A percentile compares a stretch with the other conserved stretches of the same genome.
phyloP scores from a whole-genome alignment of 2,888 invertebrate genomes.

The Caenorhabditis sp. region DNA sequence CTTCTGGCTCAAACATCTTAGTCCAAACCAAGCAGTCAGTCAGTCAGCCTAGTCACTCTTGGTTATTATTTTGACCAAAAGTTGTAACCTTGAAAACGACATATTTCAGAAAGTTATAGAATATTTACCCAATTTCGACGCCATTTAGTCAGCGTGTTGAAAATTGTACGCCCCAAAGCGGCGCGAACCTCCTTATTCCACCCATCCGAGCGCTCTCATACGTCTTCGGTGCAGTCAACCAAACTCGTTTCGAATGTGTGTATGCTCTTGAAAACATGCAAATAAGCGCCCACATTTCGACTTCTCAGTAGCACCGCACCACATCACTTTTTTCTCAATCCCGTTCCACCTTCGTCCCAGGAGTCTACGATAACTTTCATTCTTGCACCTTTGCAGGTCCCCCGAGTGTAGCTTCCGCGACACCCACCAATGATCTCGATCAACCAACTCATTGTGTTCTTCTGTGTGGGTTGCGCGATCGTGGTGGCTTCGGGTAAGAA shows the following conservation, averaged over 20 bases:
- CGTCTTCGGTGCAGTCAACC: constrained; percentile 51
- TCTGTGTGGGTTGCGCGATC: constrained; percentile 48
- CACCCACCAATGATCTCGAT: constrained; percentile 56
- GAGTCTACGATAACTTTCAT: background rate
- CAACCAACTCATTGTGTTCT: constrained; percentile 50
- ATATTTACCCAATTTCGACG: constrained; percentile 24
- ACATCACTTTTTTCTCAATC: constrained; percentile 7
- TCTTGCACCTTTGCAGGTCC: constrained; percentile 26
- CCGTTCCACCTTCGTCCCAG: background rate
- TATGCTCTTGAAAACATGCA: constrained; percentile 46
- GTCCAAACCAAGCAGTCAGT: too few relatives aligned
- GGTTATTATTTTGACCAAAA: too few relatives aligned
- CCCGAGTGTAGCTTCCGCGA: constrained; percentile 45
- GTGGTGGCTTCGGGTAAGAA: constrained; percentile 53
- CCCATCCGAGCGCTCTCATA: constrained; percentile 5
- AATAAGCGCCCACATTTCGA: constrained; percentile 14
- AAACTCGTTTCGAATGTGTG: constrained; percentile 14
- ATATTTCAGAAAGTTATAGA: constrained; percentile 14
- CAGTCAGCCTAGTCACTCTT: too few relatives aligned
- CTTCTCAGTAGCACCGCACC: constrained; percentile 4
- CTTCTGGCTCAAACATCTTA: too few relatives aligned
- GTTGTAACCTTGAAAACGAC: too few relatives aligned
- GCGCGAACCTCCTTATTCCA: constrained; percentile 22
- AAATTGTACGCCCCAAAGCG: constrained; percentile 13
- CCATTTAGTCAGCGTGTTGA: background rate